A percentile compares a stretch with the other conserved stretches of the same genome.
phyloP scores from a whole-genome alignment of 1,140 invertebrate species.

The Harpegnathos saltator region DNA sequence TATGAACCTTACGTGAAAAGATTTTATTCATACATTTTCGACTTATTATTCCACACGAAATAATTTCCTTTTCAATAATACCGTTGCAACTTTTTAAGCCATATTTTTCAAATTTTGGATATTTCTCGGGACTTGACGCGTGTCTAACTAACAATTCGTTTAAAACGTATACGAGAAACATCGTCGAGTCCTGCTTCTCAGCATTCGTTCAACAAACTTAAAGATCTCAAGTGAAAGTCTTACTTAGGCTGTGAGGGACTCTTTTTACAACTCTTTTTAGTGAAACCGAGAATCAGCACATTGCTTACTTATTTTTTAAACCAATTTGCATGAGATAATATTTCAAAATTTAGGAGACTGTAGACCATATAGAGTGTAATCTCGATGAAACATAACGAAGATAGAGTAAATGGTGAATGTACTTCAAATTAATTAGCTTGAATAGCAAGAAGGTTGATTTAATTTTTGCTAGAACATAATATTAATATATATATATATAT shows the following conservation, averaged over 20 bases:
- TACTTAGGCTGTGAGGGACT: conserved; percentile 79
- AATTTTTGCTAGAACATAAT: conserved; percentile 30
- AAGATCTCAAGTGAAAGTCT: conserved; percentile 80
- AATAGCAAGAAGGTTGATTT: conserved; percentile 65
- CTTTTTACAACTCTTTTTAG: conserved; percentile 65
- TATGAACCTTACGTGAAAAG: too few relatives aligned
- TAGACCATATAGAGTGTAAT: conserved; percentile 73
- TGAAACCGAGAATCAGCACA: conserved; percentile 66
- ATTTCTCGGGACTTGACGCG: not conserved
- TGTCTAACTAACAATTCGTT: not conserved
- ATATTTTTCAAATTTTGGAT: conserved; percentile 11
- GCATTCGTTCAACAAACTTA: conserved; percentile 69
- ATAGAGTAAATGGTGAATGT: conserved; percentile 77
- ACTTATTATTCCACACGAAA: too few relatives aligned
- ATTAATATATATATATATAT: conserved; percentile 28
- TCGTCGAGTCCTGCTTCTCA: conserved; percentile 68
- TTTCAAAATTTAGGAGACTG: conserved; percentile 74
- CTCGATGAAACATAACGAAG: conserved; percentile 69
- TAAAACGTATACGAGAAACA: conserved; percentile 17
- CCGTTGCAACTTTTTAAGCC: conserved; percentile 21
- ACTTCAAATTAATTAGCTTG: conserved; percentile 66
- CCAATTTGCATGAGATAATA: conserved; percentile 68
- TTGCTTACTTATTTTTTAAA: conserved; percentile 77
- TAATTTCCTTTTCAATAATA: too few relatives aligned
- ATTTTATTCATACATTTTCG: too few relatives aligned